Percentiles rank a stretch among this genome's conserved stretches.
Conservation (phyloP, 2,888 invertebrate genomes). For the Apamea epomidion region DNA sequence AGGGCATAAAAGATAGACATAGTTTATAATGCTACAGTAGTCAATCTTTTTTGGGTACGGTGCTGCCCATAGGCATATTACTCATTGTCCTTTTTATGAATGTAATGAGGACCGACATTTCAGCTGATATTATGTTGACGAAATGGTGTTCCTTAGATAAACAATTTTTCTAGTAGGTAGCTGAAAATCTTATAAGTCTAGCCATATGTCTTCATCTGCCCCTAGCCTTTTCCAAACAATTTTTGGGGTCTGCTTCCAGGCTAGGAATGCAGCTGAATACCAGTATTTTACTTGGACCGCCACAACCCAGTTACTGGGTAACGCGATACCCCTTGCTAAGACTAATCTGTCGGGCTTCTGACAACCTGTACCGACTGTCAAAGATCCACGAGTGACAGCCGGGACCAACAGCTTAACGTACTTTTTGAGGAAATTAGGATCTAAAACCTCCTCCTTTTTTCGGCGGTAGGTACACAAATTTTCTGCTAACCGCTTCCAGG, state of each 20-base stretch:
- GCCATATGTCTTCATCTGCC: too few relatives aligned
- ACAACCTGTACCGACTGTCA: not conserved
- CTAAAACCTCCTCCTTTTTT: too few relatives aligned
- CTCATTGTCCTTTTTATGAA: not conserved
- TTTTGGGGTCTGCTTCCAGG: too few relatives aligned
- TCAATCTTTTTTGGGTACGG: too few relatives aligned
- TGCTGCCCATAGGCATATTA: too few relatives aligned
- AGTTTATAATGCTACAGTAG: too few relatives aligned
- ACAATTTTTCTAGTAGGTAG: not conserved
- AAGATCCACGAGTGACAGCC: not conserved
- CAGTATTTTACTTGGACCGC: too few relatives aligned
- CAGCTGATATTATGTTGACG: not conserved
- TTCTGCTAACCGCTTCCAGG: not conserved
- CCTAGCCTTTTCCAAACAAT: too few relatives aligned
- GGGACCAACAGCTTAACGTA: not conserved
- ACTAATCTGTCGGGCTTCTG: not conserved
- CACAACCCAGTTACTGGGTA: not conserved
- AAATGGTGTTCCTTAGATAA: not conserved
- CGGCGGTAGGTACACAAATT: not conserved
- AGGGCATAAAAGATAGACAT: too few relatives aligned
- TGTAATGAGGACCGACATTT: not conserved
- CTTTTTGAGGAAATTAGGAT: not conserved
- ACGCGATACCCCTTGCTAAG: not conserved
- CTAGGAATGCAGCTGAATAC: too few relatives aligned
- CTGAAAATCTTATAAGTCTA: too few relatives aligned